Conservation (phyloP, 2,797 vertebrate species). For the Erpetoichthys calabaricus region DNA sequence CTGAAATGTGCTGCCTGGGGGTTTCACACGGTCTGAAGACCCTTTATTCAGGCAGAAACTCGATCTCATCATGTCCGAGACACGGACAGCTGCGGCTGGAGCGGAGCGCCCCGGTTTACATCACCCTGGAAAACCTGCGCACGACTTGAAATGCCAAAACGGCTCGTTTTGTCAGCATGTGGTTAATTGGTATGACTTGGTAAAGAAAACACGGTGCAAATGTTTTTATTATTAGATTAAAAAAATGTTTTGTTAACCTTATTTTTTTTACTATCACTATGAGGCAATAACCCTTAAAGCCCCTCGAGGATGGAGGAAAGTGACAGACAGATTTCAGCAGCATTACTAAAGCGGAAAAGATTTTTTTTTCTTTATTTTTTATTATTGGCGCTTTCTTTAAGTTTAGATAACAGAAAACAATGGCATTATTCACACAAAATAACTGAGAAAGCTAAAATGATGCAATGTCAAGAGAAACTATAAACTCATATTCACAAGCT, state of each 20-base stretch:
- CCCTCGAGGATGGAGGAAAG: too few relatives aligned
- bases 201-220: background rate
- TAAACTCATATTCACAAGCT: too few relatives aligned
- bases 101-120: constrained; percentile 3
- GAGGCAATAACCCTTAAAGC: too few relatives aligned
- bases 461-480: too few relatives aligned
- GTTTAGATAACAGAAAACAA: too few relatives aligned
- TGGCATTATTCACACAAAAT: too few relatives aligned
- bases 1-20: constrained; percentile 1
- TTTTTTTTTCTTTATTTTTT: too few relatives aligned
- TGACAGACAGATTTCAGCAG: too few relatives aligned
- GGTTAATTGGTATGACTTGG: background rate
- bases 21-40: constrained; percentile 6
- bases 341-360: too few relatives aligned
- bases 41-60: constrained; percentile 5
- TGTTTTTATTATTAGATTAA: background rate
- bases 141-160: constrained; percentile 1
- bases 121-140: constrained; percentile 3
- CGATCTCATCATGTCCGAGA: constrained; percentile 2
- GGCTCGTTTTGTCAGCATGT: background rate
- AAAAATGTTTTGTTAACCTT: constrained; percentile 1
- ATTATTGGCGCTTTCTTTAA: too few relatives aligned
- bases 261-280: background rate
- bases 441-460: too few relatives aligned
- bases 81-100: constrained; percentile 2